Percentiles rank a stretch among this genome's conserved stretches.
Evolutionary conservation across 2,888 invertebrate genomes (phyloP).

Genomic region (Zelleria hepariella): DNA sequence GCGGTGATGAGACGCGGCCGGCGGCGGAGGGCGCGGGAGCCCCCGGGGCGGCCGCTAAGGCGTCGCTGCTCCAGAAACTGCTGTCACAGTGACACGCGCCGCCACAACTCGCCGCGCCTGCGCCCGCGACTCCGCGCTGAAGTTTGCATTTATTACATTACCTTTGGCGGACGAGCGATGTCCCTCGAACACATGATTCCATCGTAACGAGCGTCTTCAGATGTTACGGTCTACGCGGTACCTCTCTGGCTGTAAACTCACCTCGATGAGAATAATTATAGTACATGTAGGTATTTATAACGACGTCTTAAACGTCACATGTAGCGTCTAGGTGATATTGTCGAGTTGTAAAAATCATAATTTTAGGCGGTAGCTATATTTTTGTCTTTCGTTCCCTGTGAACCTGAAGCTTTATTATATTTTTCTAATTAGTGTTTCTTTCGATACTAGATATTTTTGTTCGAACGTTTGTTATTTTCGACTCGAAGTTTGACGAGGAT

Average conservation of each 20-base stretch:
- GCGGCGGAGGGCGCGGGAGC: conserved; percentile 18
- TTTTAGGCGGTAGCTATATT: conserved; percentile 26
- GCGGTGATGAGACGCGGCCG: conserved; percentile 21
- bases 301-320: conserved; percentile 27
- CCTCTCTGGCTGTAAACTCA: conserved; percentile 64
- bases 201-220: conserved; percentile 36
- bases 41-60: conserved; percentile 62
- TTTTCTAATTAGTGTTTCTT: conserved; percentile 22
- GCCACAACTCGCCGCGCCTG: conserved; percentile 13
- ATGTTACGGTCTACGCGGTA: conserved; percentile 56
- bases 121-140: conserved; percentile 20
- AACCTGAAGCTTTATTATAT: conserved; percentile 32
- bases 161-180: conserved; percentile 8
- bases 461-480: conserved; percentile 35
- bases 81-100: conserved; percentile 79
- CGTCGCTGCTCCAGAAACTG: conserved; percentile 88
- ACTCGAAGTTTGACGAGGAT: conserved; percentile 38
- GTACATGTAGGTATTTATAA: conserved; percentile 50
- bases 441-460: conserved; percentile 28
- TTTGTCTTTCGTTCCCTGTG: conserved; percentile 39
- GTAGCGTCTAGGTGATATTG: conserved; percentile 56
- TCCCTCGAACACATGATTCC: conserved; percentile 35
- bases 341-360: conserved; percentile 49
- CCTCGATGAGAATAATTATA: conserved; percentile 47
- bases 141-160: conserved; percentile 51